These are phyloP conservation scores for Lamellibrachia satsuma DNA, from an alignment of 2,888 invertebrate genomes.

Conservation along the genomic window DNA sequence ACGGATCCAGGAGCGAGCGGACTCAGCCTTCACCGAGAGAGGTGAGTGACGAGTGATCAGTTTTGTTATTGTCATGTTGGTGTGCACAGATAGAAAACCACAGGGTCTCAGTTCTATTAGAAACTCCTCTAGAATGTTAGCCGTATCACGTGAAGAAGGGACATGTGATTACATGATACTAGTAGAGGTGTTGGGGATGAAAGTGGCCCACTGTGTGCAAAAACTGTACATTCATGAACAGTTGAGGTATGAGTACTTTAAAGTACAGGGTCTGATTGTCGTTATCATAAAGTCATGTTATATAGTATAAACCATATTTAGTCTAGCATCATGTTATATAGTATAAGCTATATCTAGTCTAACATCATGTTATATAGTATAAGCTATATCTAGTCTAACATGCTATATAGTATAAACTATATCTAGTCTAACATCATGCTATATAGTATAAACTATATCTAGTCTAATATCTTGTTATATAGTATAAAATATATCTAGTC, in stretches of 20 bases:
- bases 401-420: too few species aligned
- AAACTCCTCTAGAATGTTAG: not conserved
- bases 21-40: conserved; percentile 95
- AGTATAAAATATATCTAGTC: not conserved
- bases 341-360: too few species aligned
- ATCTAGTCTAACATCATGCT: too few species aligned
- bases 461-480: not conserved
- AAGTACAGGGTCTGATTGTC: not conserved
- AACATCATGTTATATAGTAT: too few species aligned
- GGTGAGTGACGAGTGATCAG: conserved; percentile 66
- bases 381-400: too few species aligned
- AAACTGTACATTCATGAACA: not conserved
- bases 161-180: not conserved
- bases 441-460: not conserved
- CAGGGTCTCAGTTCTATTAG: not conserved
- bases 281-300: not conserved
- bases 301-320: not conserved
- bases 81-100: not conserved
- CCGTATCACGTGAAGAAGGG: not conserved
- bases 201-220: not conserved
- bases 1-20: conserved; percentile 92
- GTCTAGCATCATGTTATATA: not conserved
- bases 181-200: not conserved
- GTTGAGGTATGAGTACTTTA: not conserved
- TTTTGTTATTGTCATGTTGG: not conserved